Evolutionary conservation across 2,888 invertebrate genomes (phyloP).

Genomic region (Meliscaeva auricollis): DNA sequence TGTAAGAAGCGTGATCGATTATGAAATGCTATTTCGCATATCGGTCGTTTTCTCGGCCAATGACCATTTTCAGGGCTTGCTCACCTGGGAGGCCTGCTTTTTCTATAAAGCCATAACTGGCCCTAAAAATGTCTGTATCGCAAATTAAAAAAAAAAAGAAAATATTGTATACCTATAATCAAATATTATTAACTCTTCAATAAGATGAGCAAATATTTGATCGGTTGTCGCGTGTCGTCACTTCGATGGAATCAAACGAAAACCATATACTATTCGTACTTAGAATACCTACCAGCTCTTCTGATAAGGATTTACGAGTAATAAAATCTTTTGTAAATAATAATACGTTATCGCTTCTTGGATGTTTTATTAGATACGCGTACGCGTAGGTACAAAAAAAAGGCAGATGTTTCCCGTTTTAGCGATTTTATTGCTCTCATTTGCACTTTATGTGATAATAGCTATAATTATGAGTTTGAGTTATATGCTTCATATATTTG

Average conservation of each 20-base stretch:
- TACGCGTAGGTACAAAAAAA: slow-evolving; percentile 6
- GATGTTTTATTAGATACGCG: slow-evolving; percentile 22
- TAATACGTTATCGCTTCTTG: slow-evolving; percentile 54
- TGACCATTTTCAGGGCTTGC: too few relatives aligned
- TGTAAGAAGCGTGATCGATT: too few relatives aligned
- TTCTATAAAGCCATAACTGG: not conserved
- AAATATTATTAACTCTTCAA: slow-evolving; percentile 1
- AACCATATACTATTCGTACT: not conserved
- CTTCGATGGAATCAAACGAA: not conserved
- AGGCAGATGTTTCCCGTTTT: slow-evolving; percentile 62
- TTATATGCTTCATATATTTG: slow-evolving; percentile 26
- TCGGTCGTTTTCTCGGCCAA: too few relatives aligned
- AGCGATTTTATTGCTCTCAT: slow-evolving; percentile 54
- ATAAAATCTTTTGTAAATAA: slow-evolving; percentile 68
- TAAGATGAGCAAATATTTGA: slow-evolving; percentile 66
- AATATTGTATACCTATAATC: too few relatives aligned
- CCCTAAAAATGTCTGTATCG: not conserved
- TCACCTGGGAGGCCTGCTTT: too few relatives aligned
- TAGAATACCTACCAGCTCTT: not conserved
- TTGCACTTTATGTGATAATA: slow-evolving; percentile 61
- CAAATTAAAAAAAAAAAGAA: slow-evolving; percentile 32
- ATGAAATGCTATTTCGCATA: too few relatives aligned
- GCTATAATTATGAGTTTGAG: slow-evolving; percentile 28
- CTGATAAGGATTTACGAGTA: slow-evolving; percentile 48
- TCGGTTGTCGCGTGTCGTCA: slow-evolving; percentile 55